Percentiles rank a stretch among this genome's conserved stretches.
These are phyloP conservation scores for Mamestra brassicae DNA, from an alignment of 2,888 invertebrate species.

Conservation along the genomic window DNA sequence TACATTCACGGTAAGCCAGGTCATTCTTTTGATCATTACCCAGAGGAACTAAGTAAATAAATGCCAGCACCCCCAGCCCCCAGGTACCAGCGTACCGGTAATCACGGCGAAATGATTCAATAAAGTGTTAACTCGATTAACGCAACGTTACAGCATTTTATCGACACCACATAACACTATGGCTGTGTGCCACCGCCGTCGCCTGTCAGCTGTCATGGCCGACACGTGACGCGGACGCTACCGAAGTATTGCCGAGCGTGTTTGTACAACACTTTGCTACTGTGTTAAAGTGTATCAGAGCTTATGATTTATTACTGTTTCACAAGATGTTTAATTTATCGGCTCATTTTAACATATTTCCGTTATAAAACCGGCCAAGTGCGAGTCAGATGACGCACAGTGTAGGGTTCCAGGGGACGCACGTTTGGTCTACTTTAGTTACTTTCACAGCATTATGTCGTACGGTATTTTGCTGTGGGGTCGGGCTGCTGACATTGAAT, in stretches of 20 bases:
- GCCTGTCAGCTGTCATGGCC: slow-evolving; percentile 14
- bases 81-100: not conserved
- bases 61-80: not conserved
- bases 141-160: slow-evolving; percentile 37
- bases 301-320: slow-evolving; percentile 1
- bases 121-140: slow-evolving; percentile 17
- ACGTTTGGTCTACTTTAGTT: no score
- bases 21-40: no score
- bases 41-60: no score
- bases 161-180: not conserved
- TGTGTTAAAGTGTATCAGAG: not conserved
- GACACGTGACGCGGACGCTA: slow-evolving; percentile 17
- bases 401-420: no score
- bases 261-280: slow-evolving; percentile 7
- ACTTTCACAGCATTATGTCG: no score
- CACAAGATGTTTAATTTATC: not conserved
- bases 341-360: not conserved
- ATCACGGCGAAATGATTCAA: slow-evolving; percentile 16
- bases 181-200: no score
- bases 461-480: no score
- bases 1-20: no score
- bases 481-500: no score
- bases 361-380: no score
- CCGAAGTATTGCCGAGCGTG: slow-evolving; percentile 1
- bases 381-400: no score